Evolutionary conservation across 1,140 invertebrate genomes (phyloP).

Genomic region (Aphelenchoides fujianensis): DNA sequence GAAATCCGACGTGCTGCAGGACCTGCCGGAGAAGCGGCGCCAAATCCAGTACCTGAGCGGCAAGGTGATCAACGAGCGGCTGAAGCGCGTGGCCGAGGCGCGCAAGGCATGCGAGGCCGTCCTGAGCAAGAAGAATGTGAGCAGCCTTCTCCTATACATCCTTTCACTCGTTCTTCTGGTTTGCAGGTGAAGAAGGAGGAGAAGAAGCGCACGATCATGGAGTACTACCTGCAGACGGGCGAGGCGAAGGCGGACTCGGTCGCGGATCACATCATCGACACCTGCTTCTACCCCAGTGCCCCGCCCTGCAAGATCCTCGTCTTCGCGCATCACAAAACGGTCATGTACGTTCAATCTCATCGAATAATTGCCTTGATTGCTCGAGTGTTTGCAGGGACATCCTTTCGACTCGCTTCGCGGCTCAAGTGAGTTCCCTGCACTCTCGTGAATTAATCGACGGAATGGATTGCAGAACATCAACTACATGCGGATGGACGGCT

Average conservation of each 20-base stretch:
- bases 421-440: too few species aligned
- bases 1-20: conserved; percentile 78
- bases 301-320: conserved; percentile 78
- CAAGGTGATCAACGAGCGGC: conserved; percentile 46
- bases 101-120: conserved; percentile 55
- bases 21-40: conserved; percentile 81
- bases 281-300: conserved; percentile 73
- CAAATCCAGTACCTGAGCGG: conserved; percentile 75
- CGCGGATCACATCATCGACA: conserved; percentile 68
- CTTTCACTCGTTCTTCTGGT: conserved; percentile 1
- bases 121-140: conserved; percentile 26
- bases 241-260: conserved; percentile 77
- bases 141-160: too few species aligned
- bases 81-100: conserved; percentile 50
- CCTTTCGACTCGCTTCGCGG: too few species aligned
- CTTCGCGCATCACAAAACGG: conserved; percentile 81
- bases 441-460: too few species aligned
- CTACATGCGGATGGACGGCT: conserved; percentile 82
- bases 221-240: conserved; percentile 80
- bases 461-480: conserved; percentile 46
- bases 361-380: not conserved
- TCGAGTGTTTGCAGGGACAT: too few species aligned
- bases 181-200: conserved; percentile 10
- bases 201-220: conserved; percentile 68
- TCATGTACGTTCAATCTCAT: conserved; percentile 26